Base-by-base conservation (phyloP, 2,888 invertebrate genomes). In the Amphimallon solstitiale region DNA sequence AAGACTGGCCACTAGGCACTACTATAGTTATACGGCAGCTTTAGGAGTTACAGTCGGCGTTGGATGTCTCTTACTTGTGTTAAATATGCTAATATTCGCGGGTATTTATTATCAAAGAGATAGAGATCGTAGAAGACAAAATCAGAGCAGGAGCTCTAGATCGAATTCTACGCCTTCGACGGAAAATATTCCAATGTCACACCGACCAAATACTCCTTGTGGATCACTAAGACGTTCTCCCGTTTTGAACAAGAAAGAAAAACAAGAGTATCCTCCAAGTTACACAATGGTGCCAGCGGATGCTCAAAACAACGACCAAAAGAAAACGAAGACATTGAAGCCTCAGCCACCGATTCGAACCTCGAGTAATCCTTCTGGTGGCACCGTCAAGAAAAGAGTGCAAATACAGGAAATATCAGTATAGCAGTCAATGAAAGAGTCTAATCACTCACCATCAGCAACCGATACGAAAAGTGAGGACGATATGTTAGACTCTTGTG, bases 321-420 rank as follows among this genome's bases (percentile, higher is more conserved):
- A 72, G 73, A 43, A 71, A 74, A 66, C 71, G 61, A 74, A 77
- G 73, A 71, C 71, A 61, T 81, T 81, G 34, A 80, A 79, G 66
- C 83, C 83, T 0, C 78, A 77, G 37, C 83, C 83, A 1, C 83
- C 83, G 2, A 73, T 80, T 45, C 73, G 83, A 43, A 81, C 82
- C 7, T 79, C 81, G 0, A 82, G 82, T 69, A 82, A 80, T 70
- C 77, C 77, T 78, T 82, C 84, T 77, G 79, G 81, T 63, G 85
- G 84, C 37, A 88, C 89, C 21, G 85, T 90, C 73, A 92, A 92
- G 82, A 92, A 92, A 81, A 87, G 92, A 77, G 92, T 92, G 67
- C 92, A 92, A 82, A 92, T 92, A 74, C 91, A 92, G 82, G 92
- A 92, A 83, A 92, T 92, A 80, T 90, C 91, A 67, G 92, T 92